These are phyloP conservation scores for Anas capensis DNA, from an alignment of 2,797 vertebrate species.

Conservation along the genomic window DNA sequence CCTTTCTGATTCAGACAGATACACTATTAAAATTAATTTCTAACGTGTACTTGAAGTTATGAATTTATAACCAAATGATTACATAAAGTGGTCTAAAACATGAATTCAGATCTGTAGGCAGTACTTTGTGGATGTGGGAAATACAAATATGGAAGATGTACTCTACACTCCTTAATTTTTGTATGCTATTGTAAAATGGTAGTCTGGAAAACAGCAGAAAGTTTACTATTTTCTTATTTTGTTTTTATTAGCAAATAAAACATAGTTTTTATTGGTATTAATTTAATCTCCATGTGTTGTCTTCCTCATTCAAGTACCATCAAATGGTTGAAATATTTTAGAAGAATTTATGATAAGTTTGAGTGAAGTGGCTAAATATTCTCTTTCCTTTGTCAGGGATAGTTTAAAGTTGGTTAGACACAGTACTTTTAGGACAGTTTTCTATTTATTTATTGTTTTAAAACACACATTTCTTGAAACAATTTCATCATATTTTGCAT, in stretches of 20 bases:
- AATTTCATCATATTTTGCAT: background rate
- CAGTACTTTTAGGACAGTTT: background rate
- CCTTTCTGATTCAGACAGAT: background rate
- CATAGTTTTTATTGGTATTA: conserved; percentile 56
- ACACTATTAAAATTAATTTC: background rate
- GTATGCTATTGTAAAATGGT: conserved; percentile 49
- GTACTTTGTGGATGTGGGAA: background rate
- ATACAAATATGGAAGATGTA: background rate
- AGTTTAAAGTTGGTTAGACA: conserved; percentile 12
- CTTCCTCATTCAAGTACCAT: conserved; percentile 37
- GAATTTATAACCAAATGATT: background rate
- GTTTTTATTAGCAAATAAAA: conserved; percentile 62
- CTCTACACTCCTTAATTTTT: background rate
- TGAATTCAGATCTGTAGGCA: background rate
- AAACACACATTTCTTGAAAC: background rate
- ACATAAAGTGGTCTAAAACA: background rate
- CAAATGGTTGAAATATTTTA: conserved; percentile 45
- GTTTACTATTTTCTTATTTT: background rate
- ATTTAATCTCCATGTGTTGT: conserved; percentile 48
- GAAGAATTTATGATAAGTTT: conserved; percentile 57
- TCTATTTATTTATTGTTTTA: conserved; percentile 33
- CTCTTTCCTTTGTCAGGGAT: background rate
- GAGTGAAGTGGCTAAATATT: conserved; percentile 9
- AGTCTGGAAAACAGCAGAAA: conserved; percentile 7
- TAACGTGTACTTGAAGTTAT: background rate